These are phyloP conservation scores for Leptopilina syphax DNA, from an alignment of 2,888 invertebrate genomes.

Conservation along the genomic window DNA sequence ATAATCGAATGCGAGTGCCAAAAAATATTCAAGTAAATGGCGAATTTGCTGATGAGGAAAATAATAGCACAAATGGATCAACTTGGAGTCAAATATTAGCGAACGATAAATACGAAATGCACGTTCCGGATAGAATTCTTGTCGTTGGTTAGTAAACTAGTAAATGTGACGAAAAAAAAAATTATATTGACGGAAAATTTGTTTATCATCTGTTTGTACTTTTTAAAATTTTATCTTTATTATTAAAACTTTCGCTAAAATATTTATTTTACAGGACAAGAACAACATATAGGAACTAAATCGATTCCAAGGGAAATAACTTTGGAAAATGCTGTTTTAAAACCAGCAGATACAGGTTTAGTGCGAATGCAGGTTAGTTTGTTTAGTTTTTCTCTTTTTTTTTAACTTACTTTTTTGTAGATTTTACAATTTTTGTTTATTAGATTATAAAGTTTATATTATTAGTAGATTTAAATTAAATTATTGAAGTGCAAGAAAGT, in stretches of 20 bases:
- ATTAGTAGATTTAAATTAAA: too few species aligned
- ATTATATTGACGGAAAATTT: background rate
- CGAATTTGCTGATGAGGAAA: conserved; percentile 81
- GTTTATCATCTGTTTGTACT: background rate
- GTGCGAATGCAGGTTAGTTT: conserved; percentile 82
- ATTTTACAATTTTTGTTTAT: too few species aligned
- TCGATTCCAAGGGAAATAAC: conserved; percentile 92
- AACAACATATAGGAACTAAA: conserved; percentile 82
- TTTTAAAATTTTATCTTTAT: background rate
- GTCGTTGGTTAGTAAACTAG: conserved; percentile 82
- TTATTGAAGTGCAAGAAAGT: background rate
- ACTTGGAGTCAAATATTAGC: conserved; percentile 79
- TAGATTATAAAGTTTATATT: too few species aligned
- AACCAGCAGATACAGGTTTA: conserved; percentile 84
- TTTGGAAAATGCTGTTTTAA: conserved; percentile 88
- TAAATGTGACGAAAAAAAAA: background rate
- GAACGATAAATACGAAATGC: conserved; percentile 90
- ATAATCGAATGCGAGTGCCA: conserved; percentile 89
- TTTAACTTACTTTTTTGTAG: too few species aligned
- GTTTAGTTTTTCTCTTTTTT: conserved; percentile 19
- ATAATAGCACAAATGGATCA: conserved; percentile 81
- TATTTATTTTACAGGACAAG: conserved; percentile 77
- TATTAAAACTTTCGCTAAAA: conserved; percentile 43
- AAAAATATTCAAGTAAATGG: conserved; percentile 87
- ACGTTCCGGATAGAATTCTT: conserved; percentile 94